Conservation (phyloP, 2,888 invertebrate genomes). For the Caenorhabditis sinica region DNA sequence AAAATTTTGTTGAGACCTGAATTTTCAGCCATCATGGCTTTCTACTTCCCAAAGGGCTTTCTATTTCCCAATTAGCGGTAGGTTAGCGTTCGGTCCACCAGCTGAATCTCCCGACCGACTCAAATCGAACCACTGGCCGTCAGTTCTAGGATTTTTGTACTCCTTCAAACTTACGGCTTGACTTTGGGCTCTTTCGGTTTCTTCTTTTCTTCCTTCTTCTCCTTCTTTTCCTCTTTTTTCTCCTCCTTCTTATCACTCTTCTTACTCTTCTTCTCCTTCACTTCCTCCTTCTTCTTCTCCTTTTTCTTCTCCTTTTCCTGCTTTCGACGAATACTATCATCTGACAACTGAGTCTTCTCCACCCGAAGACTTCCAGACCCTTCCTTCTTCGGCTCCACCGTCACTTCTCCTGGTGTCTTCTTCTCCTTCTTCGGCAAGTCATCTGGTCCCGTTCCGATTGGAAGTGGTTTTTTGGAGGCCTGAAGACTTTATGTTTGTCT, state of each 20-base stretch:
- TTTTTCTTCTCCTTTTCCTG: slow-evolving; percentile 9
- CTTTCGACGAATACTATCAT: slow-evolving; percentile 11
- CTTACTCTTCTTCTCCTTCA: slow-evolving; percentile 9
- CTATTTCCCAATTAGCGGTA: too few species aligned
- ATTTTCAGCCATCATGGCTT: too few species aligned
- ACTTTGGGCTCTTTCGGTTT: slow-evolving; percentile 22
- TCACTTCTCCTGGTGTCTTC: slow-evolving; percentile 4
- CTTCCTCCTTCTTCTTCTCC: background rate
- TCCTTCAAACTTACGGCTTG: slow-evolving; percentile 23
- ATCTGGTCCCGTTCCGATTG: background rate
- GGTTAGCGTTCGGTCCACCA: too few species aligned
- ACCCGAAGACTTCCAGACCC: slow-evolving; percentile 3
- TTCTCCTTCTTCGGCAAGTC: slow-evolving; percentile 4
- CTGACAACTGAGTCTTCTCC: slow-evolving; percentile 14
- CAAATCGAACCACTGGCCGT: too few species aligned
- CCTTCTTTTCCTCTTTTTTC: slow-evolving; percentile 13
- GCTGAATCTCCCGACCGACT: too few species aligned
- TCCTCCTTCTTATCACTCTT: background rate
- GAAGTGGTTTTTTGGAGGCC: background rate
- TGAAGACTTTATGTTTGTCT: background rate
- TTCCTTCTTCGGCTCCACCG: background rate
- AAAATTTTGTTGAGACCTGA: too few species aligned
- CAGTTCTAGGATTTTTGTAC: too few species aligned
- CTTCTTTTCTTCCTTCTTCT: slow-evolving; percentile 20
- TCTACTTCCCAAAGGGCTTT: too few species aligned